Conservation (phyloP, 2,113 vertebrate genomes). For the Phalacrocorax carbo region DNA sequence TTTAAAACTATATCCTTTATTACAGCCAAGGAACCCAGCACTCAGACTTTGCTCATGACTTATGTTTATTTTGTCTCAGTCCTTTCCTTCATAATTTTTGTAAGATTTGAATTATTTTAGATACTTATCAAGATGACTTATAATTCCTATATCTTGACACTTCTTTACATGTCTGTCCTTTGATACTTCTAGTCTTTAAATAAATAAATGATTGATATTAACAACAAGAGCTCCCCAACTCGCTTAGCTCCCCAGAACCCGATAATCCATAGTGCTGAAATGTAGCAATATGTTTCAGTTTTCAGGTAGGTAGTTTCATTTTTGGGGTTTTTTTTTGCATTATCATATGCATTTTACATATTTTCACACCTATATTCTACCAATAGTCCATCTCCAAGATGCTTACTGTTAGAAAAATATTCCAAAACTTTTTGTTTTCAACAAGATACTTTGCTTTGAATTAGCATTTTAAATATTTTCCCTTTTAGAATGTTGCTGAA, state of each 20-base stretch:
- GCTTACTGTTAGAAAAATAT: background rate
- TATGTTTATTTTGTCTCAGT: background rate
- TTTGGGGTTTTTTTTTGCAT: background rate
- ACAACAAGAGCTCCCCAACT: background rate
- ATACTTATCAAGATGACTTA: background rate
- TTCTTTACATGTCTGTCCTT: background rate
- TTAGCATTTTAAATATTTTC: background rate
- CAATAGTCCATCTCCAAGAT: background rate
- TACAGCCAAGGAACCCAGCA: background rate
- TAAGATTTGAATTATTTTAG: background rate
- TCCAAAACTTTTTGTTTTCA: rapidly evolving
- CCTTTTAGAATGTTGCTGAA: background rate
- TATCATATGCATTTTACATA: no score
- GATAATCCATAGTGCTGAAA: background rate
- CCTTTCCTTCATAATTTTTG: background rate
- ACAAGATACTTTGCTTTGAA: background rate
- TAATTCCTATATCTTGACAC: background rate
- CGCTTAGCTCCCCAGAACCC: background rate
- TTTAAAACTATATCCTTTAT: background rate
- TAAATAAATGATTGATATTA: background rate
- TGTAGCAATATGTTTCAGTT: background rate
- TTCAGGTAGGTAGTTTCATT: background rate
- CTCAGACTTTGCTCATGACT: background rate
- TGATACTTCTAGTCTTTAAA: background rate
- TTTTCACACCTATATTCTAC: background rate